Conservation (phyloP, 2,113 vertebrate species). For the Amphiprion percula region DNA sequence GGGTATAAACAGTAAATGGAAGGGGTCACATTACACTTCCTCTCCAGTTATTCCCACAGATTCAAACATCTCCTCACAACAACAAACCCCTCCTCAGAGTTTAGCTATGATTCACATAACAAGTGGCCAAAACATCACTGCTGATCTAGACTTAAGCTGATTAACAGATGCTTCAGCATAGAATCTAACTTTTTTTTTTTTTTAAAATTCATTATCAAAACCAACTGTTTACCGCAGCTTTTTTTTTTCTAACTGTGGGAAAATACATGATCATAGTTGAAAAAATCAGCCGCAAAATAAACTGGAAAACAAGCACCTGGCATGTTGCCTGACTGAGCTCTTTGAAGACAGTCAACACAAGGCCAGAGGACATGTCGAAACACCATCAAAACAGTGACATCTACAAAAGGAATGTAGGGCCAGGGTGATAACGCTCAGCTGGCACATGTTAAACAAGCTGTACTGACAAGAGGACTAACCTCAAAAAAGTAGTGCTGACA, state of each 20-base stretch:
- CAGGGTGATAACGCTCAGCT: constrained; percentile 70
- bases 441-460: constrained; percentile 72
- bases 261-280: constrained; percentile 3
- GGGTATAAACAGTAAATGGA: constrained; percentile 80
- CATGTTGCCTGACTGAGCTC: constrained; percentile 40
- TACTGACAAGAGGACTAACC: constrained; percentile 52
- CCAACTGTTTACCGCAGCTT: constrained; percentile 34
- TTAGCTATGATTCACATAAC: constrained; percentile 47
- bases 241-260: not conserved
- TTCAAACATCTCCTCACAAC: constrained; percentile 51
- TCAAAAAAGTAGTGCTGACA: constrained; percentile 23
- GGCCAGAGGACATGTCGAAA: constrained; percentile 67
- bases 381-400: constrained; percentile 73
- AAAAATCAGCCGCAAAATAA: constrained; percentile 30
- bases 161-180: constrained; percentile 57
- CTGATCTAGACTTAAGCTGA: constrained; percentile 42
- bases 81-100: constrained; percentile 52
- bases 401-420: constrained; percentile 75
- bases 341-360: constrained; percentile 63
- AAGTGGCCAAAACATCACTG: constrained; percentile 49
- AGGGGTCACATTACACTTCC: constrained; percentile 78
- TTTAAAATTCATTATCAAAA: constrained; percentile 36
- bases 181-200: constrained; percentile 12
- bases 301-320: constrained; percentile 46
- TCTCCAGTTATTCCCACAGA: constrained; percentile 70